Evolutionary conservation across 1,140 invertebrate genomes (phyloP).

Genomic region (Bombus sylvicola): DNA sequence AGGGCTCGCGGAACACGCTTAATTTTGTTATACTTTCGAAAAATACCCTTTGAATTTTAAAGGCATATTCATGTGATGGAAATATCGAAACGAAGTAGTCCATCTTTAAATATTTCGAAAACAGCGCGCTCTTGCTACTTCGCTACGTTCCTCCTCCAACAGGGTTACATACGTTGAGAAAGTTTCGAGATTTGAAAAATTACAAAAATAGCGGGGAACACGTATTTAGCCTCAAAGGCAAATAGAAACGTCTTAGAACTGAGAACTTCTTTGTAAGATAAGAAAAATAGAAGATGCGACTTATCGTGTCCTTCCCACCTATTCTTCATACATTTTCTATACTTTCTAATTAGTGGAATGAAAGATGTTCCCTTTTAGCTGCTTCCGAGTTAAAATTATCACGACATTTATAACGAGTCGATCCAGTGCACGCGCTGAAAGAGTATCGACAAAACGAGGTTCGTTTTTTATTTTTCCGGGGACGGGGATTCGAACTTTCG

Average conservation of each 20-base stretch:
- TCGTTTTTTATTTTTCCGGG: constrained; percentile 1
- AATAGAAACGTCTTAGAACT: background rate
- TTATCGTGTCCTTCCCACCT: background rate
- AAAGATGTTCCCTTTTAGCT: background rate
- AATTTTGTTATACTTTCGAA: too few relatives aligned
- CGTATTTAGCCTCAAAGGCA: background rate
- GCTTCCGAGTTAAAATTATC: background rate
- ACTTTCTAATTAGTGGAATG: background rate
- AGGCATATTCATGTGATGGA: too few relatives aligned
- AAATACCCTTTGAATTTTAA: too few relatives aligned
- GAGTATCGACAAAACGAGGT: background rate
- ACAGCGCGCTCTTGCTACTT: too few relatives aligned
- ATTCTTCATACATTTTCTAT: background rate
- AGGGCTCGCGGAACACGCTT: too few relatives aligned
- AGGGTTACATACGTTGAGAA: too few relatives aligned
- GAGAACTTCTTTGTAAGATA: background rate
- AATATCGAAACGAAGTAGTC: too few relatives aligned
- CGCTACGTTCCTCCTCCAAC: too few relatives aligned
- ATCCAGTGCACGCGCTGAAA: background rate
- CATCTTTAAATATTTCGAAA: too few relatives aligned
- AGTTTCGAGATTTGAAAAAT: background rate
- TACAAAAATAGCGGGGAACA: background rate
- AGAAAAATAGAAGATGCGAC: background rate
- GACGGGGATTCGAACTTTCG: background rate
- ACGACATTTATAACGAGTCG: too few relatives aligned